Conservation (phyloP, 2,888 invertebrate species). For the Hydriomena furcata region DNA sequence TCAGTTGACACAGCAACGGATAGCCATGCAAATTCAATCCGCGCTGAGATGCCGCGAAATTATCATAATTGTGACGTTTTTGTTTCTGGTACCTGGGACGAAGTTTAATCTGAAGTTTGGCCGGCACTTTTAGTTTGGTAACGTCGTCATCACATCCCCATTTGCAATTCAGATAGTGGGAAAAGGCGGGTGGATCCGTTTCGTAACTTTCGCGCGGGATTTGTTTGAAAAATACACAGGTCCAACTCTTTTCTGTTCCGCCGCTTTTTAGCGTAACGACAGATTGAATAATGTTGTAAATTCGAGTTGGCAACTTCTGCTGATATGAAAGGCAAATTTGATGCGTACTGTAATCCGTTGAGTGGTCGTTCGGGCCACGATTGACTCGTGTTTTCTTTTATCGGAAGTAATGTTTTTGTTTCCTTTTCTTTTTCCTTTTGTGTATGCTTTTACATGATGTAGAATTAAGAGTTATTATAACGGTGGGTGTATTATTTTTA, state of each 20-base stretch:
- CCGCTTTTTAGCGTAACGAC: constrained; percentile 64
- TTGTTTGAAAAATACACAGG: constrained; percentile 77
- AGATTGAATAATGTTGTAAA: constrained; percentile 71
- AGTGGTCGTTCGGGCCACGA: constrained; percentile 25
- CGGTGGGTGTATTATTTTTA: not conserved
- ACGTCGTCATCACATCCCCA: constrained; percentile 75
- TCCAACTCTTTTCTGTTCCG: constrained; percentile 60
- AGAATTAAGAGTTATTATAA: constrained; percentile 12
- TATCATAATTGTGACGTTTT: constrained; percentile 84
- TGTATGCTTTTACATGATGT: constrained; percentile 7
- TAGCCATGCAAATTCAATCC: constrained; percentile 83
- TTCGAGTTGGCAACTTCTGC: constrained; percentile 42
- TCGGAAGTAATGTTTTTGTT: constrained; percentile 27
- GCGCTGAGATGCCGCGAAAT: constrained; percentile 73
- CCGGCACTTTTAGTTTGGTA: constrained; percentile 81
- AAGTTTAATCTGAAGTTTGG: constrained; percentile 82
- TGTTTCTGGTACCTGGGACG: constrained; percentile 78
- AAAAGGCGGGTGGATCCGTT: constrained; percentile 72
- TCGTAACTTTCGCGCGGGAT: constrained; percentile 68
- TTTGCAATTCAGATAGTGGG: constrained; percentile 81
- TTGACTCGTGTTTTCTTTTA: constrained; percentile 29
- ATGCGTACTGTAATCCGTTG: constrained; percentile 33
- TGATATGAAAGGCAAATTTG: constrained; percentile 37
- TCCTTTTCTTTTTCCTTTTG: constrained; percentile 25
- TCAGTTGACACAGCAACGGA: constrained; percentile 81